These are phyloP conservation scores for Seira musarum DNA, from an alignment of 2,888 invertebrate genomes.

Conservation along the genomic window DNA sequence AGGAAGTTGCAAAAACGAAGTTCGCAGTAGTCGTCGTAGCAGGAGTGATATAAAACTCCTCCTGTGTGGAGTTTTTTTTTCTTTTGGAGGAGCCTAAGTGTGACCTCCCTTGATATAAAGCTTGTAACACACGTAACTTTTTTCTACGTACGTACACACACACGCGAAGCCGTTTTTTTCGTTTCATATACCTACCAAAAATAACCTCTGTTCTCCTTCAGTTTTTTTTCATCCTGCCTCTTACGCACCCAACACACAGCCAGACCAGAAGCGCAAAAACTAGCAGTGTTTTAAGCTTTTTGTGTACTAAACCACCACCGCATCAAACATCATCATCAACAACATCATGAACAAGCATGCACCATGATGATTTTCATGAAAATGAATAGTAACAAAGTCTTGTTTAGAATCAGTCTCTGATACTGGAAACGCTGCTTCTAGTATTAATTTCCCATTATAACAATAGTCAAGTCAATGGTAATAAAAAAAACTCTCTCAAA, in stretches of 20 bases:
- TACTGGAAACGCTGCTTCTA: background rate
- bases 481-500: too few relatives aligned
- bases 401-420: background rate
- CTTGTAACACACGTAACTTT: background rate
- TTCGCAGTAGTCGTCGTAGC: background rate
- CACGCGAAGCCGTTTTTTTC: background rate
- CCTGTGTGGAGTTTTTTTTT: constrained; percentile 28
- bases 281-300: constrained; percentile 1
- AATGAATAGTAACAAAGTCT: background rate
- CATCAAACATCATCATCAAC: constrained; percentile 5
- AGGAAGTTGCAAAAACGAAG: constrained; percentile 3
- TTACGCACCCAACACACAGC: constrained; percentile 2
- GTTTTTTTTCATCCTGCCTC: constrained; percentile 24
- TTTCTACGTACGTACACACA: constrained; percentile 7
- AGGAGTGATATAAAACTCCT: background rate
- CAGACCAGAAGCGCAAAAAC: background rate
- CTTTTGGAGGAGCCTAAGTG: constrained; percentile 11
- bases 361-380: too few relatives aligned
- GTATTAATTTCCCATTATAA: too few relatives aligned
- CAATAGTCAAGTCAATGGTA: too few relatives aligned
- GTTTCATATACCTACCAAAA: constrained; percentile 30
- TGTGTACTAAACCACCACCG: constrained; percentile 26
- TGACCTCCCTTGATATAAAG: constrained; percentile 6
- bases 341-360: too few relatives aligned
- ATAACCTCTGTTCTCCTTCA: constrained; percentile 55